A percentile compares a stretch with the other conserved stretches of the same genome.
Conservation (phyloP, 30 jellyfish, hydroid and myxozoan species). For the Phacellophora camtschatica region DNA sequence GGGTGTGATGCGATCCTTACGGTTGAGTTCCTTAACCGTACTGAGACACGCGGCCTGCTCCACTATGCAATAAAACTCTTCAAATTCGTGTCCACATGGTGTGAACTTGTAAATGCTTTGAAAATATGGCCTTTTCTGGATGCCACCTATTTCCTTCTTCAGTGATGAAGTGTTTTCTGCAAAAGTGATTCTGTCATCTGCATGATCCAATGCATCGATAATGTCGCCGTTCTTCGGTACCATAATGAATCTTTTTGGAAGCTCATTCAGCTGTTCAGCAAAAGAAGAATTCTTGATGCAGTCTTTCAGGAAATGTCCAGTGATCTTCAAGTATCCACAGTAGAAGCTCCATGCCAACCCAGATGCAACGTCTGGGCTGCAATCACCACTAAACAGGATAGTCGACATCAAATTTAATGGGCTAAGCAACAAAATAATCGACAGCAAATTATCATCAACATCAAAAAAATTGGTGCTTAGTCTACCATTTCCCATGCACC, state of each 20-base stretch:
- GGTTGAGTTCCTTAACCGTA: background rate
- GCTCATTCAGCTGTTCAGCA: background rate
- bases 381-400: background rate
- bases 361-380: constrained; percentile 1
- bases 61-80: constrained; percentile 29
- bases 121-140: constrained; percentile 4
- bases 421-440: background rate
- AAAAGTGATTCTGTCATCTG: constrained; percentile 21
- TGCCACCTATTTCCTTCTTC: constrained; percentile 17
- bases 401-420: background rate
- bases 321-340: constrained; percentile 4
- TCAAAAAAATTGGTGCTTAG: too few relatives aligned
- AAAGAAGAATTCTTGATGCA: constrained; percentile 17
- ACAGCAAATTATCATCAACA: background rate
- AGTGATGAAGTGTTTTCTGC: constrained; percentile 25
- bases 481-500: too few relatives aligned
- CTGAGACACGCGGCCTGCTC: constrained; percentile 27
- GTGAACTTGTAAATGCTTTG: constrained; percentile 36
- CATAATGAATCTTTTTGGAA: constrained; percentile 51
- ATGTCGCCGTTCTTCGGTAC: constrained; percentile 27
- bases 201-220: background rate
- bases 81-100: background rate
- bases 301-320: constrained; percentile 7
- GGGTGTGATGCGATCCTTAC: background rate
- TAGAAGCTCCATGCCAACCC: constrained; percentile 37